Evolutionary conservation across 2,113 vertebrate species (phyloP).

Genomic region (Megaceryle torquata): DNA sequence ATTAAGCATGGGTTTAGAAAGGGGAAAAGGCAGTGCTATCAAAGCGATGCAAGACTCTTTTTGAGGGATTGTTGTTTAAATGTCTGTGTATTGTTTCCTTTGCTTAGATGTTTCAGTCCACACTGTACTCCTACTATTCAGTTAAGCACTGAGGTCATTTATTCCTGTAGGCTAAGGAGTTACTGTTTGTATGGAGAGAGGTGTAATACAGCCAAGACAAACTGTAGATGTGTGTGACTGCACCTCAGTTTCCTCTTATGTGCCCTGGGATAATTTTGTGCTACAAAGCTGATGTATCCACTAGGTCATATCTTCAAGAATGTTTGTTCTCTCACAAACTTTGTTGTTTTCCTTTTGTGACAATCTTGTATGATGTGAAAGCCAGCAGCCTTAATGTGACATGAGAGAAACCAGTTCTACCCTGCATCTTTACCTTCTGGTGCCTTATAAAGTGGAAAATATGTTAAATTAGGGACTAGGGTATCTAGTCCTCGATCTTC

Average conservation of each 20-base stretch:
- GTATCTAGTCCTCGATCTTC: background rate
- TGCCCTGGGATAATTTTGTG: background rate
- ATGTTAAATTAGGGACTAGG: background rate
- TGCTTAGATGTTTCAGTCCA: background rate
- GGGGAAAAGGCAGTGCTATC: background rate
- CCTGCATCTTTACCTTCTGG: background rate
- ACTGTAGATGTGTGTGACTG: background rate
- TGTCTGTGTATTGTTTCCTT: background rate
- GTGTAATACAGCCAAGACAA: background rate
- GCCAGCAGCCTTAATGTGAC: background rate
- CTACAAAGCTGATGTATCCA: background rate
- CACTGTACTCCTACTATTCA: background rate
- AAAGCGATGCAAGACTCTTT: background rate
- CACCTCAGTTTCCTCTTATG: background rate
- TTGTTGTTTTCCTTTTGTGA: background rate
- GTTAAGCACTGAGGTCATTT: background rate
- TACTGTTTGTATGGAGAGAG: background rate
- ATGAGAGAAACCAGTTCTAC: background rate
- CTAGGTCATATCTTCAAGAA: background rate
- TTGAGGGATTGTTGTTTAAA: background rate
- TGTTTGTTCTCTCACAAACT: background rate
- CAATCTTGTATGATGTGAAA: background rate
- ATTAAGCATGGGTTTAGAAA: background rate
- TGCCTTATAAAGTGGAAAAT: background rate
- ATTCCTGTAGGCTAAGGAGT: background rate